phyloP scores from a whole-genome alignment of 2,113 vertebrate genomes.

The Microcebus lehilahytsara region DNA sequence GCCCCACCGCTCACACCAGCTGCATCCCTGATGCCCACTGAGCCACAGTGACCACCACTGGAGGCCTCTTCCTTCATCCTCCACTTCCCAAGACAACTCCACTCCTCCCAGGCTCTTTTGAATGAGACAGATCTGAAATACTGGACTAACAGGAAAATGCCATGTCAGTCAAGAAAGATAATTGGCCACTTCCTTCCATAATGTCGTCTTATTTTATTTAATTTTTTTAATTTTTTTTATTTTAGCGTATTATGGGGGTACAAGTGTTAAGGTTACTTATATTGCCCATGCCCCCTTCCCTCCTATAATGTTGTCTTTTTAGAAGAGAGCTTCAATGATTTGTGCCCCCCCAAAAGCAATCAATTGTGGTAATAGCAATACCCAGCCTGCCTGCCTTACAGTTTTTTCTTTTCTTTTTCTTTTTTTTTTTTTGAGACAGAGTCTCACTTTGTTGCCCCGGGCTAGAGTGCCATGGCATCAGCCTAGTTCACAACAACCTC shows the following conservation, averaged over 20 bases:
- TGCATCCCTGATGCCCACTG: not conserved
- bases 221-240: too few species aligned
- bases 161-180: not conserved
- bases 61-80: not conserved
- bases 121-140: not conserved
- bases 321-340: not conserved
- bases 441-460: too few species aligned
- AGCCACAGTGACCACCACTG: not conserved
- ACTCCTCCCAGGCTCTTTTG: not conserved
- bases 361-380: not conserved
- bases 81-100: not conserved
- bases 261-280: too few species aligned
- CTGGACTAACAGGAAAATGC: not conserved
- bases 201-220: not conserved
- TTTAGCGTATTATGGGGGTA: too few species aligned
- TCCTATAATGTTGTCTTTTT: not conserved
- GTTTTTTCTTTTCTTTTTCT: not conserved
- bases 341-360: not conserved
- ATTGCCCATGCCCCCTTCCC: too few species aligned
- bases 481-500: too few species aligned
- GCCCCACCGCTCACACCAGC: not conserved
- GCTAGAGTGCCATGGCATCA: too few species aligned
- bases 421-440: too few species aligned
- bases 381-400: not conserved
- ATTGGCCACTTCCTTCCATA: not conserved